Percentiles rank a stretch among this genome's conserved stretches.
Conservation (phyloP, 2,113 vertebrate genomes). For the Caretta caretta region DNA sequence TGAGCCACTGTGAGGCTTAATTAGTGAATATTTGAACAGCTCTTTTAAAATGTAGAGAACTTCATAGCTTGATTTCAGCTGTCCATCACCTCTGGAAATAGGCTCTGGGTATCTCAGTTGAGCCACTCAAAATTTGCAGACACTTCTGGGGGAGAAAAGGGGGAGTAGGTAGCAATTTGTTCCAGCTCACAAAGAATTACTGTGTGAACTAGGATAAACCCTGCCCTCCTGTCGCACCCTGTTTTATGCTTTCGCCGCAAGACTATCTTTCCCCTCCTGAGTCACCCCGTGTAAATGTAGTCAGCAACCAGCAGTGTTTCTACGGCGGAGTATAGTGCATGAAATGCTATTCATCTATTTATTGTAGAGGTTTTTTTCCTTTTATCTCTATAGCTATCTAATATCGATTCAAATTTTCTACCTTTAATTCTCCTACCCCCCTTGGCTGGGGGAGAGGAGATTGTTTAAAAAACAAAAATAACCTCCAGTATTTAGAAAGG, state of each 20-base stretch:
- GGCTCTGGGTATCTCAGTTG: not conserved
- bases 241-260: not conserved
- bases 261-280: not conserved
- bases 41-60: not conserved
- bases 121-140: not conserved
- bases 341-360: not conserved
- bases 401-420: not conserved
- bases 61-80: not conserved
- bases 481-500: not conserved
- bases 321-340: not conserved
- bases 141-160: not conserved
- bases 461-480: not conserved
- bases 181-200: not conserved
- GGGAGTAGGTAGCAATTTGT: not conserved
- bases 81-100: not conserved
- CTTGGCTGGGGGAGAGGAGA: not conserved
- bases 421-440: not conserved
- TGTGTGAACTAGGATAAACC: not conserved
- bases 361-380: not conserved
- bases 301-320: not conserved
- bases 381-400: not conserved
- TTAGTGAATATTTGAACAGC: not conserved
- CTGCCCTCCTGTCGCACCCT: not conserved
- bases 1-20: not conserved
- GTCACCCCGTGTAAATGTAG: not conserved